Conservation (phyloP, 2,113 vertebrate genomes). For the Pseudonaja textilis region DNA sequence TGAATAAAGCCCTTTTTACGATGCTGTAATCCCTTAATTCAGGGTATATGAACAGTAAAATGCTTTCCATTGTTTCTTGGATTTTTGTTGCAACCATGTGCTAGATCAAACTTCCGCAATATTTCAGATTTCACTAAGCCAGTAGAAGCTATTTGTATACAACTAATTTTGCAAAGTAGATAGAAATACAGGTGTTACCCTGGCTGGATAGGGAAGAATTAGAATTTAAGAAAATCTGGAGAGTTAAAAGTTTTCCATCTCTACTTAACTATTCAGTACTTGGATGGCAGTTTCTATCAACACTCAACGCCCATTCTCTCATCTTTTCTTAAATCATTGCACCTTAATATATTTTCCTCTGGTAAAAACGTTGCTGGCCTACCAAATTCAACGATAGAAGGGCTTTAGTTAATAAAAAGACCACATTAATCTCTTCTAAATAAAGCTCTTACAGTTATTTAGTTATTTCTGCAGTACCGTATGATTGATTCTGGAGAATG, state of each 20-base stretch:
- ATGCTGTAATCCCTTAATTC: not conserved
- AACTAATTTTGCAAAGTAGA: not conserved
- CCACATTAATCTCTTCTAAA: not conserved
- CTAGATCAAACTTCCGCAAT: not conserved
- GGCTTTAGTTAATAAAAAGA: not conserved
- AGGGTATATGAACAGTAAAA: not conserved
- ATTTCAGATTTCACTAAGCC: not conserved
- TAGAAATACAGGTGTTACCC: not conserved
- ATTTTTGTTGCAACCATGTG: not conserved
- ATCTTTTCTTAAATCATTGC: not conserved
- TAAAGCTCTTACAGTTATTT: not conserved
- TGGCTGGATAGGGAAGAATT: not conserved
- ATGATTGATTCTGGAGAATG: not conserved
- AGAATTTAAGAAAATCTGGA: not conserved
- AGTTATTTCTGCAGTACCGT: not conserved
- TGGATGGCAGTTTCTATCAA: not conserved
- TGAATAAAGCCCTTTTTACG: not conserved
- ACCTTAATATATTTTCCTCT: not conserved
- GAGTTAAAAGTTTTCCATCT: not conserved
- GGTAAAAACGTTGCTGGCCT: not conserved
- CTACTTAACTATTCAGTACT: not conserved
- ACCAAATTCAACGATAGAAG: not conserved
- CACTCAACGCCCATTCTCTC: not conserved
- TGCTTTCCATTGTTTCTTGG: not conserved
- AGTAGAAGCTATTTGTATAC: not conserved